Conservation (phyloP, 2,113 vertebrate species). For the Chloroceryle aenea region DNA sequence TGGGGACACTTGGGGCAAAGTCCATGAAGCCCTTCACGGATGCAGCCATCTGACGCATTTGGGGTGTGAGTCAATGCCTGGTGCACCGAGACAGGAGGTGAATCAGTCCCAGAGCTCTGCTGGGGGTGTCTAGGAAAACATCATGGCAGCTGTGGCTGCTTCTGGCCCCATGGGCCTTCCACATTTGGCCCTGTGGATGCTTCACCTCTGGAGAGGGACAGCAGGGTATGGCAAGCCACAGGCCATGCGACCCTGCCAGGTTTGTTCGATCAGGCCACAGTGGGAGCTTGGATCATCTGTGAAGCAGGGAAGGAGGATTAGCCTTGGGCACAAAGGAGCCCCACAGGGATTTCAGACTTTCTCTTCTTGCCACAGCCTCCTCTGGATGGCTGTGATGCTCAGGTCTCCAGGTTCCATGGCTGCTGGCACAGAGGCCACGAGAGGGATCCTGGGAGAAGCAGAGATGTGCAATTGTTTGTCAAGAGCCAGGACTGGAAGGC, state of each 20-base stretch:
- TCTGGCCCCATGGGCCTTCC: not conserved
- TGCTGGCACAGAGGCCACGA: not conserved
- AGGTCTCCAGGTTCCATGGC: not conserved
- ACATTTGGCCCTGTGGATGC: not conserved
- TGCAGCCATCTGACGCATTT: not conserved
- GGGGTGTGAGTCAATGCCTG: constrained; percentile 50
- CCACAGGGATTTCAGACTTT: constrained; percentile 28
- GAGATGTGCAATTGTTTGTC: not conserved
- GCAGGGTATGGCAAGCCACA: not conserved
- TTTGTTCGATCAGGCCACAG: not conserved
- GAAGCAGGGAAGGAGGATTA: constrained; percentile 10
- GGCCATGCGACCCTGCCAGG: not conserved
- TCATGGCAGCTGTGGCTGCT: not conserved
- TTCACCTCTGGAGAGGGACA: not conserved
- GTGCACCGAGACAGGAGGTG: constrained; percentile 47
- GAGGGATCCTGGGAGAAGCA: not conserved
- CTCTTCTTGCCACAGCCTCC: not conserved
- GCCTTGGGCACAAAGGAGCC: not conserved
- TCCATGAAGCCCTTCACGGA: not conserved
- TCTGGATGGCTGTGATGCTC: rapidly evolving
- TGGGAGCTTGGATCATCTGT: not conserved
- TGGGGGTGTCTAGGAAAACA: constrained; percentile 35
- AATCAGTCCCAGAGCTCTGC: constrained; percentile 40
- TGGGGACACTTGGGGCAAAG: not conserved
- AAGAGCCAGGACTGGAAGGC: not conserved